Base-by-base conservation (phyloP, 2,113 vertebrate genomes). In the Larimichthys crocea region DNA sequence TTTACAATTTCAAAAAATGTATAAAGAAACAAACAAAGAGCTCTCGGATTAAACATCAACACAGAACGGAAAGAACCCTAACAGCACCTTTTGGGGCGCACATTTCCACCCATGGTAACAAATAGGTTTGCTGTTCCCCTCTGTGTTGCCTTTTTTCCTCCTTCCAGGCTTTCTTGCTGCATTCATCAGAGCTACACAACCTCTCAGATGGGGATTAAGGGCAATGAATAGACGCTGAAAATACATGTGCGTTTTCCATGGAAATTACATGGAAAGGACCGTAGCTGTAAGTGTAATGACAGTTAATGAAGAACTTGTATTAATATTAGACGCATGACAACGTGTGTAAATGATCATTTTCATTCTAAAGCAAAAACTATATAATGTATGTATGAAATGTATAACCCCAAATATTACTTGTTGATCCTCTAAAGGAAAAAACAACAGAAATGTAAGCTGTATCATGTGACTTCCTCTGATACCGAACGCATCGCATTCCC, bases 171-270 rank as follows among this genome's bases (percentile, higher is more conserved):
- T 55, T 48, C 12, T 76, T 65, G 73, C 11, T 35, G 19, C 52
- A 49, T 87, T 84, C 64, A 74, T 42, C 6, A n/a, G 22, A 63
- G 49, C 59, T 44, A 31, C 29, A 31, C n/a, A 56, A 61, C n/a
- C 26, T 64, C 59, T 66, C 62, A 49, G 50, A 52, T 22, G 29
- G 52, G 46, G 65, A 68, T 68, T 5, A 12, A n/a, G 62, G 24
- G 9, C n/a, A 26, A 6, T 53, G 59, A 80, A 59, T 63, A 15
- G 40, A 42, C 16, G 60, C 9, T 68, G 17, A 46, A 62, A 74
- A 26, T 29, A 67, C 5, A 35, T n/a, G 20, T 44, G 35, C 24
- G 11, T 10, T 20, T 52, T 79, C 22, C 29, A 10, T 26, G 26
- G 26, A 26, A 26, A 26, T 26, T 16, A 50, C 22, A 14, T 26